Conservation (phyloP, 2,797 vertebrate genomes). For the Melanotaenia nigrans region DNA sequence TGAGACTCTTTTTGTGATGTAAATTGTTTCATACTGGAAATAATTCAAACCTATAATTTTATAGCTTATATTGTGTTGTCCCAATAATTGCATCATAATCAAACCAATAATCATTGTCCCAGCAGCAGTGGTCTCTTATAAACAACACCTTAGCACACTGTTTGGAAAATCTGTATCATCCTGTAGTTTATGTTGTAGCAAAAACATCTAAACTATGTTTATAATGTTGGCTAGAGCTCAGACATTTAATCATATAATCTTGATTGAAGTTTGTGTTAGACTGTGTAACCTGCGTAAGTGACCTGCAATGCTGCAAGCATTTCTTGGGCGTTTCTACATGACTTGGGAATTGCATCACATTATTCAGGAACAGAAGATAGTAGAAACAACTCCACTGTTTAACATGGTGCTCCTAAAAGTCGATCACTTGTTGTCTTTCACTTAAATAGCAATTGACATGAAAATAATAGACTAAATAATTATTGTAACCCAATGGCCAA, state of each 20-base stretch:
- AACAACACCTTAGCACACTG: background rate
- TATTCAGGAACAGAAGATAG: background rate
- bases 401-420: background rate
- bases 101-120: constrained; percentile 15
- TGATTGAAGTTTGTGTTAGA: constrained; percentile 10
- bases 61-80: constrained; percentile 28
- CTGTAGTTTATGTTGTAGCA: constrained; percentile 10
- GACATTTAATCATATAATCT: constrained; percentile 8
- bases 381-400: background rate
- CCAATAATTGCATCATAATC: constrained; percentile 16
- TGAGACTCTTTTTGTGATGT: constrained; percentile 19
- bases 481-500: background rate
- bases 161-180: constrained; percentile 20
- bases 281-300: background rate
- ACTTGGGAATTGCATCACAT: background rate
- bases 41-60: constrained; percentile 25
- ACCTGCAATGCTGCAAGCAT: background rate
- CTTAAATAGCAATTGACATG: background rate
- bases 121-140: constrained; percentile 10
- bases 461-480: background rate
- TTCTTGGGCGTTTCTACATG: background rate
- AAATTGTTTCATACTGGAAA: constrained; percentile 22
- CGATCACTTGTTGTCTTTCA: background rate
- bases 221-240: background rate
- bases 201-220: constrained; percentile 10